Evolutionary conservation across 1,140 invertebrate genomes (phyloP), one percentile per base, ranked within the genome.

Genomic region (Pinna nobilis): DNA sequence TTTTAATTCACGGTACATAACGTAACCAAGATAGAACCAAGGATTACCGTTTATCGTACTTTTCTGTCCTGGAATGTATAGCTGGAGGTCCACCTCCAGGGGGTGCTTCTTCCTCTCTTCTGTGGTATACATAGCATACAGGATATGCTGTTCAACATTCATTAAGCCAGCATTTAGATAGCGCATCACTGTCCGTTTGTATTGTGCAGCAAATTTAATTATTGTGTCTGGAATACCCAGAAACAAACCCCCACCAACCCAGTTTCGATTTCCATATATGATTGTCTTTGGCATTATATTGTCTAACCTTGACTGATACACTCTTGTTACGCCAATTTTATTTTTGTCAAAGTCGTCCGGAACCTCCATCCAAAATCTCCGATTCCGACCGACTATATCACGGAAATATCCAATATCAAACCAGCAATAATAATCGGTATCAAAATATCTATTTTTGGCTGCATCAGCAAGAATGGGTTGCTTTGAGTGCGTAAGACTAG

Each of bases 111-210:
- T 25, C n/a, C 71, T 35, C 32, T 74, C 71, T 25, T 30, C 13
- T 61, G 23, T 41, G 15, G 64, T 68, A 53, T 68, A 74, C 71
- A 74, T 74, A 3, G 71, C 55, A 20, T 74, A 74, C 1, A 74
- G 15, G 5, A 74, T 74, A 25, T 84, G 82, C 28, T 84, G 82
- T 37, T 84, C 84, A n/a, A 82, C 81, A 39, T 78, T 82, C 77
- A 82, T 83, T 32, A 85, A 47, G 7, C 76, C 74, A 47, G 66
- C 65, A n/a, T 60, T 39, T 18, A 85, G 37, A 50, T 81, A 75
- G 33, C 79, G 67, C n/a, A 70, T 53, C 32, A 84, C 82, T 33
- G 68, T 47, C 4, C 35, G 18, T 68, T 68, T 68, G 39, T 68
- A 74, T 39, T 74, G 65, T 11, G 15, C 9, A 20, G 41, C 55